Conservation (phyloP, 2,797 vertebrate genomes). For the Mionectes olivaceus region DNA sequence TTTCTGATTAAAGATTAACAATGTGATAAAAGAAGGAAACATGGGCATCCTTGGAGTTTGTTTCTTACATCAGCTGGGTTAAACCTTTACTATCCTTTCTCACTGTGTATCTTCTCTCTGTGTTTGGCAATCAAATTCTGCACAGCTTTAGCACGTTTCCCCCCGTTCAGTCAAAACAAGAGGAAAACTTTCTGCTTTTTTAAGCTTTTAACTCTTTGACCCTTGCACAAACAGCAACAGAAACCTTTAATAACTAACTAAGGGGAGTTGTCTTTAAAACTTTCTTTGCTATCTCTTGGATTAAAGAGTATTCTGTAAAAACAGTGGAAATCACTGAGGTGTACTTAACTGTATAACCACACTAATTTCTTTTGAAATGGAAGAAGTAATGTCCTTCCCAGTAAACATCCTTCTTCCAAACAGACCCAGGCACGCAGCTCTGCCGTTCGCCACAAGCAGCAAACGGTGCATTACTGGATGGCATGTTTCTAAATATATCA, state of each 20-base stretch:
- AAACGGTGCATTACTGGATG: not conserved
- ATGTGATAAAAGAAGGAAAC: not conserved
- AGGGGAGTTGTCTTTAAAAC: constrained; percentile 37
- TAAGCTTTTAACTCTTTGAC: constrained; percentile 21
- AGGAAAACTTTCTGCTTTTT: constrained; percentile 61
- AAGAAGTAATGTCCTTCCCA: not conserved
- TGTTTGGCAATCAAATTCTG: constrained; percentile 45
- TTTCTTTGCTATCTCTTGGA: constrained; percentile 28
- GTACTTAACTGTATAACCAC: not conserved
- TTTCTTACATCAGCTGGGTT: constrained; percentile 61
- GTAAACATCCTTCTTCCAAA: constrained; percentile 33
- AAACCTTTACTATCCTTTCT: constrained; percentile 50
- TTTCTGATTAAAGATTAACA: constrained; percentile 59
- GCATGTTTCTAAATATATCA: constrained; percentile 33
- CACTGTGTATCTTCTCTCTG: constrained; percentile 35
- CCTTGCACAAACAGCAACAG: constrained; percentile 26
- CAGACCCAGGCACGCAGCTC: not conserved
- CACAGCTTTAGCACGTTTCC: constrained; percentile 28
- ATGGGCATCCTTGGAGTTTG: constrained; percentile 45
- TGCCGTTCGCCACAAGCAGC: not conserved
- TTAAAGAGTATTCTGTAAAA: constrained; percentile 59
- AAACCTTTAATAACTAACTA: constrained; percentile 26
- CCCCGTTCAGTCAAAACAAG: constrained; percentile 45
- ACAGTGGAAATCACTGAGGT: constrained; percentile 41
- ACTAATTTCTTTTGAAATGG: constrained; percentile 28